Evolutionary conservation across 2,797 vertebrate genomes (phyloP).

Genomic region (Micromesistius poutassou): DNA sequence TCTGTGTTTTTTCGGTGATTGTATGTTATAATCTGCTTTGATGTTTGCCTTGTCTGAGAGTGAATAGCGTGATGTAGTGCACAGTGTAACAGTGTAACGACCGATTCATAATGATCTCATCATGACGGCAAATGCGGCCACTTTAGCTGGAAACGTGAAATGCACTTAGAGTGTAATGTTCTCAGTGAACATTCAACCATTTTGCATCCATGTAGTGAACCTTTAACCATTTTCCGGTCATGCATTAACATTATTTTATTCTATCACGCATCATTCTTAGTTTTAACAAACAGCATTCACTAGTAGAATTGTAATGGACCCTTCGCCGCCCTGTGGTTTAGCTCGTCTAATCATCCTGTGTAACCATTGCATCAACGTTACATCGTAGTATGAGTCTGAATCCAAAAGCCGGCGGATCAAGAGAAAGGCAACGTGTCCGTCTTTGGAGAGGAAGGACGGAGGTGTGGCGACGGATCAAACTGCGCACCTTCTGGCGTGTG

Average conservation of each 20-base stretch:
- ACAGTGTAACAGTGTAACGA: neutral
- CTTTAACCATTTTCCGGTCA: neutral
- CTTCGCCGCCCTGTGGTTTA: neutral
- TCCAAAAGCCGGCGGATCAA: too few relatives aligned
- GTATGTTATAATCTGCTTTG: constrained; percentile 44
- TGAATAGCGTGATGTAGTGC: neutral
- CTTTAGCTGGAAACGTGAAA: too few relatives aligned
- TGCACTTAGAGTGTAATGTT: too few relatives aligned
- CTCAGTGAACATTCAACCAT: neutral
- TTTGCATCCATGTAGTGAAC: neutral
- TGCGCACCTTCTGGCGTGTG: constrained; percentile 42
- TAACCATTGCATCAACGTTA: neutral
- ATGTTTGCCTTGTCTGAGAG: constrained; percentile 25
- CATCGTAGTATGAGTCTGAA: neutral
- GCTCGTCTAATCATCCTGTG: neutral
- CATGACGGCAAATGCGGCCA: neutral
- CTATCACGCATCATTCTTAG: neutral
- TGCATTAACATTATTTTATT: neutral
- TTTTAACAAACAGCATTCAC: neutral
- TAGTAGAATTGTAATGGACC: neutral
- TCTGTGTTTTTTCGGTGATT: constrained; percentile 56
- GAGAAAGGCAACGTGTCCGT: too few relatives aligned
- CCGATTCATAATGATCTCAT: neutral
- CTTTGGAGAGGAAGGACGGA: too few relatives aligned
- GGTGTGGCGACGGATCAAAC: too few relatives aligned